A percentile compares a stretch with the other conserved stretches of the same genome.
Conservation (phyloP, 2,888 invertebrate genomes). For the Pristionchus maxplancki region DNA sequence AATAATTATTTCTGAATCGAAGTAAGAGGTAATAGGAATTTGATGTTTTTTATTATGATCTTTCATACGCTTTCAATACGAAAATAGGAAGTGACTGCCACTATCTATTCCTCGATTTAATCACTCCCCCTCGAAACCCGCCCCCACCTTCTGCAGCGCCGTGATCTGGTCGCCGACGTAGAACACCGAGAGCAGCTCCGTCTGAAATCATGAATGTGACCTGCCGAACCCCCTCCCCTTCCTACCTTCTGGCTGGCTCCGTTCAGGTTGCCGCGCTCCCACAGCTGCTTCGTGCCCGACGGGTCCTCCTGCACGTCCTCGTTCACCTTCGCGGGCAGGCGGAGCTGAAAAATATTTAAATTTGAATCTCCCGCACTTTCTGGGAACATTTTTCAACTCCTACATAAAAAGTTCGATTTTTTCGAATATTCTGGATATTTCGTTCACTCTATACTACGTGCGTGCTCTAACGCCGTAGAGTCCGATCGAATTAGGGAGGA, state of each 20-base stretch:
- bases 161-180: slow-evolving; percentile 96
- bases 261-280: slow-evolving; percentile 91
- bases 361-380: neutral
- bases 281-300: slow-evolving; percentile 96
- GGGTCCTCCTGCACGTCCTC: slow-evolving; percentile 99
- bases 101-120: no score
- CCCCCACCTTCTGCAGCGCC: slow-evolving; percentile 83
- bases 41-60: no score
- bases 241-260: slow-evolving; percentile 96
- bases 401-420: neutral
- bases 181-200: slow-evolving; percentile 91
- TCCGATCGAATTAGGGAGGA: neutral
- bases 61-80: no score
- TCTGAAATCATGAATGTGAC: slow-evolving; percentile 72
- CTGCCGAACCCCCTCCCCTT: neutral
- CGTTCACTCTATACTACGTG: neutral
- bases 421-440: neutral
- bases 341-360: slow-evolving; percentile 79
- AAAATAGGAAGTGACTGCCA: no score
- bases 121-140: neutral
- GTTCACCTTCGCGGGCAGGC: slow-evolving; percentile 91
- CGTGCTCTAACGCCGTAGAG: neutral
- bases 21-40: no score
- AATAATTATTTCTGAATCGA: no score
- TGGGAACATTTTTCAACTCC: neutral